phyloP scores from a whole-genome alignment of 2,888 invertebrate genomes.

The Troglohyphantes excavatus region DNA sequence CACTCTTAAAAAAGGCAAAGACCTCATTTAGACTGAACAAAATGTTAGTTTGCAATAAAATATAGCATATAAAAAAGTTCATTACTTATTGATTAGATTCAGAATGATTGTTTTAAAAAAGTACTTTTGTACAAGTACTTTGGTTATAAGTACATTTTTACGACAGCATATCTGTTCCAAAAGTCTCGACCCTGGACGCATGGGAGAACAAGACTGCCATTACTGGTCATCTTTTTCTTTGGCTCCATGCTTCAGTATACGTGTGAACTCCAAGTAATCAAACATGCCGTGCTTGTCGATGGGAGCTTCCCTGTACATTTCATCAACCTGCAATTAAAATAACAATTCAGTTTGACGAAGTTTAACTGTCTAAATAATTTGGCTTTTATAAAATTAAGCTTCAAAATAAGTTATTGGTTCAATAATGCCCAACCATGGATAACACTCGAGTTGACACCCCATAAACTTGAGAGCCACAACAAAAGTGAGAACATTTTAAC shows the following conservation, averaged over 20 bases:
- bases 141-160: conserved; percentile 24
- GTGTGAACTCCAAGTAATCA: conserved; percentile 98
- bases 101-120: neutral
- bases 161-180: neutral
- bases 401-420: too few species aligned
- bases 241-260: conserved; percentile 99
- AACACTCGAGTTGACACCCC: too few species aligned
- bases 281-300: conserved; percentile 93
- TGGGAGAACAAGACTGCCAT: neutral
- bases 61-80: neutral
- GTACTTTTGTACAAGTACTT: neutral
- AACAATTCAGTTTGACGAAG: too few species aligned
- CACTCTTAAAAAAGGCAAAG: neutral
- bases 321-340: conserved; percentile 88
- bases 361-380: too few species aligned
- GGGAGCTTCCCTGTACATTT: conserved; percentile 99
- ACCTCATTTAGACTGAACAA: neutral
- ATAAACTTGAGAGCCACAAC: too few species aligned
- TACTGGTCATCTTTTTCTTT: conserved; percentile 95
- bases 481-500: too few species aligned
- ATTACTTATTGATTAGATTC: neutral
- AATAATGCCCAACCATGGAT: too few species aligned
- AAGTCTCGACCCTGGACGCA: neutral
- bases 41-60: neutral
- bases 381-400: too few species aligned